Conservation (phyloP, 2,113 vertebrate species). For the Macroglossus sobrinus region DNA sequence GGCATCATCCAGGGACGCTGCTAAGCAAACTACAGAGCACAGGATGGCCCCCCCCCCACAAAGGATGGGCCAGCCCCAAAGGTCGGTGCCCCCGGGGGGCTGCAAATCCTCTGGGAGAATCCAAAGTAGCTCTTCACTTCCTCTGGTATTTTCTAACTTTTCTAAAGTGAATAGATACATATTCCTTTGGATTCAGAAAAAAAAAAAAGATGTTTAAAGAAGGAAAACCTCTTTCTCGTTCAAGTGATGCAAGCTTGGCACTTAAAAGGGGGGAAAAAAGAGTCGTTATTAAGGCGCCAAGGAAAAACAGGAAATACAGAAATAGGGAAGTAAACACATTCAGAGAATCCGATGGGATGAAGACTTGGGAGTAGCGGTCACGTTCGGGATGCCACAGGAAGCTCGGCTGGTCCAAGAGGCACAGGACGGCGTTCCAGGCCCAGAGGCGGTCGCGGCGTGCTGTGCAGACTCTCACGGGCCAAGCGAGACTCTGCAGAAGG, state of each 20-base stretch:
- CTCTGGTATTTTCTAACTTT: background rate
- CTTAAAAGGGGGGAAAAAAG: background rate
- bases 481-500: background rate
- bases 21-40: rapidly evolving
- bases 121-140: background rate
- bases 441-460: background rate
- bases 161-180: background rate
- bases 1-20: background rate
- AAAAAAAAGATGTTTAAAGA: background rate
- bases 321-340: background rate
- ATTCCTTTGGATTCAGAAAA: background rate
- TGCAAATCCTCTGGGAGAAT: rapidly evolving
- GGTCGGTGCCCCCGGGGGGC: rapidly evolving
- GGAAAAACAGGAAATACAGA: slow-evolving; percentile 43
- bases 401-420: background rate
- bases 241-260: background rate
- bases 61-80: background rate
- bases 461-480: background rate
- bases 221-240: slow-evolving; percentile 17
- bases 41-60: rapidly evolving
- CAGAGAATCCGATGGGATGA: background rate
- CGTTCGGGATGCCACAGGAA: background rate
- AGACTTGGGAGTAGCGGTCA: background rate
- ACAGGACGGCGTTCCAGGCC: rapidly evolving
- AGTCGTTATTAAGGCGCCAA: slow-evolving; percentile 11